Evolutionary conservation across 2,113 vertebrate species (phyloP).

Genomic region (Isichthys henryi): DNA sequence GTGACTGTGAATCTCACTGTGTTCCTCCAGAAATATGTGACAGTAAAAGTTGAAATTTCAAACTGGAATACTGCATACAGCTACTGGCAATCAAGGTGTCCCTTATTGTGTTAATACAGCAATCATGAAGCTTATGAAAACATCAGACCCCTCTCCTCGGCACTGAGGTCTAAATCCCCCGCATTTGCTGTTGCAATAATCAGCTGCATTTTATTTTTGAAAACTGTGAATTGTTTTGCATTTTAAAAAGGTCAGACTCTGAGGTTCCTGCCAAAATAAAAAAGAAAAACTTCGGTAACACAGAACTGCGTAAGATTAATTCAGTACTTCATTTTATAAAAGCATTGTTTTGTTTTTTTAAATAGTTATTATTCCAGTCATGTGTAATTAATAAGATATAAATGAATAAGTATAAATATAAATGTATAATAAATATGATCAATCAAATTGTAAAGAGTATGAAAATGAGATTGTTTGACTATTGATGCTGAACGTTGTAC

Average conservation of each 20-base stretch:
- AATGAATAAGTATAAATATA: neutral
- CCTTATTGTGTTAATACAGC: neutral
- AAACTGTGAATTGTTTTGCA: constrained; percentile 62
- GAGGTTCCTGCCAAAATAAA: constrained; percentile 54
- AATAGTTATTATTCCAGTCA: neutral
- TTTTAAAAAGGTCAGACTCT: constrained; percentile 67
- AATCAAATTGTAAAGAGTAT: neutral
- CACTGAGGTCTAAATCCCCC: constrained; percentile 13
- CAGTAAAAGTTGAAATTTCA: neutral
- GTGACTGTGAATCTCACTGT: neutral
- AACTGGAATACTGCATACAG: neutral
- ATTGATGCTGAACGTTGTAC: neutral
- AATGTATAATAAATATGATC: neutral
- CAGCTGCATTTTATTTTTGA: constrained; percentile 25
- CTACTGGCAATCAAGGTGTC: neutral
- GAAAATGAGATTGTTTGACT: neutral
- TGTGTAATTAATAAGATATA: neutral
- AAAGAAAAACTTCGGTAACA: neutral
- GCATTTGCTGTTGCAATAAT: constrained; percentile 15
- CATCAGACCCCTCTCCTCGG: neutral
- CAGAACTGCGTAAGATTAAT: neutral
- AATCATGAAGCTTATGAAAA: neutral
- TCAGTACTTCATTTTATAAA: neutral
- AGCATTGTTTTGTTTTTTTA: neutral
- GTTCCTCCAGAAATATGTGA: neutral